Conservation (phyloP, 2,888 invertebrate species). For the Volucella bombylans region DNA sequence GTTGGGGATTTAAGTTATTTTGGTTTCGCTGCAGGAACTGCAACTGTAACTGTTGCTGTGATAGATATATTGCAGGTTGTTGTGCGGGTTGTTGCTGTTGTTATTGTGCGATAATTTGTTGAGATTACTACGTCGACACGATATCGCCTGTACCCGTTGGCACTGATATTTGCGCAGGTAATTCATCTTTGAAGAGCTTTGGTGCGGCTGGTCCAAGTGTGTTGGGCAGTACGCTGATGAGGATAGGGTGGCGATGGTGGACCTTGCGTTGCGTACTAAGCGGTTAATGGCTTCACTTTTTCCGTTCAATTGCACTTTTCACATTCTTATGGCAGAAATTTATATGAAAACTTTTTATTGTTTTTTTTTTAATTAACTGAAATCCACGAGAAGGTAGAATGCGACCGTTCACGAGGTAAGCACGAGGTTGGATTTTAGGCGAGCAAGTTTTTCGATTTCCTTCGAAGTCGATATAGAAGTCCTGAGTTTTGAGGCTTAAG, state of each 20-base stretch:
- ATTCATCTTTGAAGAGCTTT: constrained; percentile 84
- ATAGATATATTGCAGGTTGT: constrained; percentile 86
- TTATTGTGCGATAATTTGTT: constrained; percentile 43
- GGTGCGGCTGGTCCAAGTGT: constrained; percentile 79
- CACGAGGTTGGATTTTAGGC: too few species aligned
- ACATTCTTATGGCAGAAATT: too few species aligned
- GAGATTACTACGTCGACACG: constrained; percentile 39
- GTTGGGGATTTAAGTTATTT: constrained; percentile 89
- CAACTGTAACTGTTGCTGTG: constrained; percentile 92
- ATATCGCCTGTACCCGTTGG: constrained; percentile 55
- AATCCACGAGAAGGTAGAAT: too few species aligned
- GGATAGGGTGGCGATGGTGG: constrained; percentile 94
- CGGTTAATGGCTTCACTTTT: too few species aligned
- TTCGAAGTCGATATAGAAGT: too few species aligned
- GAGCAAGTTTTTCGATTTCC: too few species aligned
- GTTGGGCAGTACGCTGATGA: constrained; percentile 80
- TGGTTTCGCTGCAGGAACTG: constrained; percentile 93
- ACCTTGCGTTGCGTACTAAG: constrained; percentile 83
- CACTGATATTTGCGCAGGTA: constrained; percentile 59
- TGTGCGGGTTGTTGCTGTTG: constrained; percentile 75
- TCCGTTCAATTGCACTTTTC: too few species aligned
- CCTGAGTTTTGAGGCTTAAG: too few species aligned
- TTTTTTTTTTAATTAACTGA: too few species aligned
- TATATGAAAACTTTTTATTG: too few species aligned
- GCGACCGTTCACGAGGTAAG: too few species aligned